A percentile compares a stretch with the other conserved stretches of the same genome.
phyloP scores from a whole-genome alignment of 2,797 vertebrate species.

The Sebastes trivittatus region DNA sequence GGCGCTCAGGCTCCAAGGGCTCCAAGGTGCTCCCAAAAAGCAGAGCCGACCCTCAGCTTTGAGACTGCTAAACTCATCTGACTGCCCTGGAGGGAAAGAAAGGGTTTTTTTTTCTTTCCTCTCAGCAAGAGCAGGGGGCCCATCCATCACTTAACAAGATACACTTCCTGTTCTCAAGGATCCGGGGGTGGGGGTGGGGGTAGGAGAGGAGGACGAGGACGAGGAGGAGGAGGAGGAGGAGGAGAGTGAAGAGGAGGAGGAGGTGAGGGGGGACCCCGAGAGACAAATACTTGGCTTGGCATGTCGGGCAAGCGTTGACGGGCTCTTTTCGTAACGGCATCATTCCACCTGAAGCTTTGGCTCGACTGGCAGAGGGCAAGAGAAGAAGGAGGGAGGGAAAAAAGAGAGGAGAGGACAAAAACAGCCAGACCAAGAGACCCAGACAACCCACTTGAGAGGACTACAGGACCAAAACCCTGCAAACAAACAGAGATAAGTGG shows the following conservation, averaged over 20 bases:
- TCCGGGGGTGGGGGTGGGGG: slow-evolving; percentile 81
- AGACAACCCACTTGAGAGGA: slow-evolving; percentile 43
- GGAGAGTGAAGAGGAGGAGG: slow-evolving; percentile 15
- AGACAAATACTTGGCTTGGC: slow-evolving; percentile 89
- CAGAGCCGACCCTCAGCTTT: slow-evolving; percentile 66
- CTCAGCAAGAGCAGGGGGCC: slow-evolving; percentile 83
- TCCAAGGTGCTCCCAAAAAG: slow-evolving; percentile 57
- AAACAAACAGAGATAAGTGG: slow-evolving; percentile 58
- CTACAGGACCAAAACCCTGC: slow-evolving; percentile 36
- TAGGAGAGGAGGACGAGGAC: slow-evolving; percentile 1
- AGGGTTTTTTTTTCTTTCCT: slow-evolving; percentile 71
- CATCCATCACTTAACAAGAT: slow-evolving; percentile 92
- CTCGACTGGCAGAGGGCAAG: slow-evolving; percentile 40
- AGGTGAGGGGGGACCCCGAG: slow-evolving; percentile 71
- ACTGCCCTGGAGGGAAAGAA: slow-evolving; percentile 78
- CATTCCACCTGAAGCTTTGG: slow-evolving; percentile 85
- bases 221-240: background rate
- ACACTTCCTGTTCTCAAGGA: slow-evolving; percentile 94
- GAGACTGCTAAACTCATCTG: slow-evolving; percentile 82
- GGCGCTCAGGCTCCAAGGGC: slow-evolving; percentile 51
- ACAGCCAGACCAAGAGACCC: slow-evolving; percentile 17
- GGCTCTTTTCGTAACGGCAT: slow-evolving; percentile 85
- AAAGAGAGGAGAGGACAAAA: slow-evolving; percentile 15
- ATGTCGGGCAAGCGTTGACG: slow-evolving; percentile 83
- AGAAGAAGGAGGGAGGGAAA: background rate